Percentiles rank a stretch among this genome's conserved stretches.
Evolutionary conservation across 1,140 invertebrate species (phyloP).

Genomic region (Lordiphosa stackelbergi): DNA sequence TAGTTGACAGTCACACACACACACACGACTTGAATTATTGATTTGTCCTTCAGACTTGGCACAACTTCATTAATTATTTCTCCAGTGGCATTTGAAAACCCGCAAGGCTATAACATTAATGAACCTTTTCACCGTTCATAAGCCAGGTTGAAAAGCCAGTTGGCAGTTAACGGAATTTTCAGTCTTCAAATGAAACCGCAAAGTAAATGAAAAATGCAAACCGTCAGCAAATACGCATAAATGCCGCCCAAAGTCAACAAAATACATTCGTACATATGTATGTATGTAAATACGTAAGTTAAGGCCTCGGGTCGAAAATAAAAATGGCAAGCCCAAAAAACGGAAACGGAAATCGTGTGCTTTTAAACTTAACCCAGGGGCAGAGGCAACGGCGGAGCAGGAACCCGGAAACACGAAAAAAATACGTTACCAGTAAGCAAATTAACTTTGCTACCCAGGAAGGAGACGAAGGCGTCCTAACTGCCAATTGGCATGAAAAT

Average conservation of each 20-base stretch:
- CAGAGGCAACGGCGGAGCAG: background rate
- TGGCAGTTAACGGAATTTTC: slow-evolving; percentile 29
- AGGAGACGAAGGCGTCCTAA: slow-evolving; percentile 11
- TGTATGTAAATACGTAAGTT: background rate
- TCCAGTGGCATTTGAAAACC: slow-evolving; percentile 8
- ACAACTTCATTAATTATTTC: slow-evolving; percentile 62
- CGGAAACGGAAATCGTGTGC: slow-evolving; percentile 57
- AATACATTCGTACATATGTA: background rate
- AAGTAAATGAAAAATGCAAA: slow-evolving; percentile 26
- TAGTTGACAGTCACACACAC: slow-evolving; percentile 43
- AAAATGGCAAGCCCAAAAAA: slow-evolving; percentile 40
- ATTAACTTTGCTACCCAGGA: slow-evolving; percentile 37
- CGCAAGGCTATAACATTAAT: slow-evolving; percentile 6
- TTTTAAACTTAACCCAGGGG: slow-evolving; percentile 44
- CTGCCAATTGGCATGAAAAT: slow-evolving; percentile 54
- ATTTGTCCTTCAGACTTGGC: slow-evolving; percentile 50
- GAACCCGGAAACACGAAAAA: slow-evolving; percentile 6
- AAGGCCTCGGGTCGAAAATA: slow-evolving; percentile 27
- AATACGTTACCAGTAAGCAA: slow-evolving; percentile 33
- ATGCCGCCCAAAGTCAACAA: slow-evolving; percentile 17
- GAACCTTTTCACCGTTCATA: slow-evolving; percentile 8
- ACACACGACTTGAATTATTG: slow-evolving; percentile 47
- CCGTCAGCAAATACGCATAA: slow-evolving; percentile 1
- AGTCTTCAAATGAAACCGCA: slow-evolving; percentile 5
- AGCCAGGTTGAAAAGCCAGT: slow-evolving; percentile 1